phyloP scores from a whole-genome alignment of 1,140 invertebrate species.

The Atopsyche davidsoni region DNA sequence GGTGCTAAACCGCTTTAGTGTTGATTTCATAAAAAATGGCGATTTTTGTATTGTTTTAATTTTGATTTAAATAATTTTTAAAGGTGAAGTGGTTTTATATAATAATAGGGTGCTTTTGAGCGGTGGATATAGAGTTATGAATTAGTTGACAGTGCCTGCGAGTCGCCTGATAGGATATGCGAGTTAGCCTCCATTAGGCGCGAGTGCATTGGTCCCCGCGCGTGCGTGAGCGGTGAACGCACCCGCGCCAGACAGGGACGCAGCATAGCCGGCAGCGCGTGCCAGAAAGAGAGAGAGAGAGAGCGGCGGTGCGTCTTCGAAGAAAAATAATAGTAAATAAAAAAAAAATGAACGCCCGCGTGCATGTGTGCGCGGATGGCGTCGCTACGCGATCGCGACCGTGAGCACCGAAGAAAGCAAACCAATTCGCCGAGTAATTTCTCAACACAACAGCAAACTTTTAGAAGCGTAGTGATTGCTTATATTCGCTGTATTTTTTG shows the following conservation, averaged over 20 bases:
- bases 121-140: too few relatives aligned
- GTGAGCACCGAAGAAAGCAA: too few relatives aligned
- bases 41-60: too few relatives aligned
- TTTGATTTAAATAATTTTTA: too few relatives aligned
- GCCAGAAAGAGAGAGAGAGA: constrained; percentile 4
- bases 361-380: constrained; percentile 12
- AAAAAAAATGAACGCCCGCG: constrained; percentile 19
- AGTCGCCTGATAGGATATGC: constrained; percentile 13
- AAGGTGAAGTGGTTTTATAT: too few relatives aligned
- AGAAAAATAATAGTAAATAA: constrained; percentile 19
- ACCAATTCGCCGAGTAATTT: background rate
- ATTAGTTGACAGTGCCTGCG: background rate
- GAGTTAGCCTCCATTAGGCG: constrained; percentile 9
- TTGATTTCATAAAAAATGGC: too few relatives aligned
- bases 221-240: constrained; percentile 21
- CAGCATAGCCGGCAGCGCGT: background rate
- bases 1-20: too few relatives aligned
- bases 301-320: constrained; percentile 10
- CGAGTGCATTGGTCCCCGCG: constrained; percentile 12
- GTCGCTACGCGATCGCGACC: too few relatives aligned
- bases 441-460: background rate
- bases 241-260: constrained; percentile 6
- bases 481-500: too few relatives aligned
- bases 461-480: too few relatives aligned
- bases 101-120: too few relatives aligned